Evolutionary conservation across 2,888 invertebrate species (phyloP).

Genomic region (Hirudinaria manillensis): DNA sequence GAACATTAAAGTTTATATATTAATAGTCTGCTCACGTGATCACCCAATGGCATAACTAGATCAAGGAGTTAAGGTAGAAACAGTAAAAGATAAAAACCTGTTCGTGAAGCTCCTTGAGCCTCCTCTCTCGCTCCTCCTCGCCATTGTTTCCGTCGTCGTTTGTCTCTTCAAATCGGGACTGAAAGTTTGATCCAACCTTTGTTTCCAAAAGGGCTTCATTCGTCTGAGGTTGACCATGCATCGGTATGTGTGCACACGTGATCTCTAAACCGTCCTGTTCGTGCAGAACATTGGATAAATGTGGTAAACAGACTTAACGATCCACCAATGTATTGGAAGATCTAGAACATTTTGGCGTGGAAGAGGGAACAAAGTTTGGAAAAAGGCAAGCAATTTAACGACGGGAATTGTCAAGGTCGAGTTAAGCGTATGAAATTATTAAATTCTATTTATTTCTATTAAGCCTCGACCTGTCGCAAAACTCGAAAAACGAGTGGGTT

Average conservation of each 20-base stretch:
- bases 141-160: slow-evolving; percentile 65
- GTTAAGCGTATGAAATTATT: too few species aligned
- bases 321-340: too few species aligned
- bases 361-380: too few species aligned
- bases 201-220: background rate
- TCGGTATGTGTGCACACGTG: slow-evolving; percentile 90
- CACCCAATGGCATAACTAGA: background rate
- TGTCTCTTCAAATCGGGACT: background rate
- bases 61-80: too few species aligned
- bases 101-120: slow-evolving; percentile 74
- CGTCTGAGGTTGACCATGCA: slow-evolving; percentile 59
- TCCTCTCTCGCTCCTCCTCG: slow-evolving; percentile 75
- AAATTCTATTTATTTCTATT: too few species aligned
- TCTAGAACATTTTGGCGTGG: slow-evolving; percentile 84
- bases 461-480: too few species aligned
- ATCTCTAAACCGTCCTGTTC: slow-evolving; percentile 83
- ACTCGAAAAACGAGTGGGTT: too few species aligned
- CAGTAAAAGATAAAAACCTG: slow-evolving; percentile 61
- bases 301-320: too few species aligned
- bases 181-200: background rate
- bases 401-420: too few species aligned
- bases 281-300: too few species aligned
- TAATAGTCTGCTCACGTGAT: background rate
- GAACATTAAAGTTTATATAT: too few species aligned
- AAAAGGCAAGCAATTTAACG: too few species aligned